phyloP scores from a whole-genome alignment of 37 sponge, comb jelly and placozoan genomes.

The Ephydatia muelleri region DNA sequence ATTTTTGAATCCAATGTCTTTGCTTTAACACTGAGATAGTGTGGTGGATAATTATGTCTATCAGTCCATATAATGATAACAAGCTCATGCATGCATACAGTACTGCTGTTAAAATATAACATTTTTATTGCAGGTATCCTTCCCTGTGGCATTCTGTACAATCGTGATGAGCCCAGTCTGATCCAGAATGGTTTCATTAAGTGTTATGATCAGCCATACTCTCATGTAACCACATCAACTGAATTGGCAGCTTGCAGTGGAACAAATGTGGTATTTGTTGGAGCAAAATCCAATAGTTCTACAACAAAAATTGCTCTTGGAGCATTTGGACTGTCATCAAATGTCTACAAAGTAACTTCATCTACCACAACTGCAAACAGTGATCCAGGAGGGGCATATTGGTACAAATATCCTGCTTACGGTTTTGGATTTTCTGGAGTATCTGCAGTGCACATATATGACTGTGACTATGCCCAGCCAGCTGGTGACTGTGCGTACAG shows the following conservation, averaged over 20 bases:
- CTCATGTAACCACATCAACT: not conserved
- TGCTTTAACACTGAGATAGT: no score
- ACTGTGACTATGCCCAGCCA: not conserved
- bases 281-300: not conserved
- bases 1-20: no score
- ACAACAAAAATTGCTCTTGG: not conserved
- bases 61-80: no score
- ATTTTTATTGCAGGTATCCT: not conserved
- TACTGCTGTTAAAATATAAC: not conserved
- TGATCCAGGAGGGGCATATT: not conserved
- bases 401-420: not conserved
- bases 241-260: not conserved
- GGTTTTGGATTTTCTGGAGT: not conserved
- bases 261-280: not conserved
- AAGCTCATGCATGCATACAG: no score
- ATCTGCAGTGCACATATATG: not conserved
- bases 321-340: constrained; percentile 1
- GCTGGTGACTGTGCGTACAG: not conserved
- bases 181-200: not conserved
- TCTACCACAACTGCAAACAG: not conserved
- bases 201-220: not conserved
- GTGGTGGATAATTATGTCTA: no score
- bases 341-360: not conserved
- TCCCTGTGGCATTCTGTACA: not conserved
- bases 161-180: not conserved